phyloP scores from a whole-genome alignment of 2,797 vertebrate species.

The Phyllotis vaccarum region DNA sequence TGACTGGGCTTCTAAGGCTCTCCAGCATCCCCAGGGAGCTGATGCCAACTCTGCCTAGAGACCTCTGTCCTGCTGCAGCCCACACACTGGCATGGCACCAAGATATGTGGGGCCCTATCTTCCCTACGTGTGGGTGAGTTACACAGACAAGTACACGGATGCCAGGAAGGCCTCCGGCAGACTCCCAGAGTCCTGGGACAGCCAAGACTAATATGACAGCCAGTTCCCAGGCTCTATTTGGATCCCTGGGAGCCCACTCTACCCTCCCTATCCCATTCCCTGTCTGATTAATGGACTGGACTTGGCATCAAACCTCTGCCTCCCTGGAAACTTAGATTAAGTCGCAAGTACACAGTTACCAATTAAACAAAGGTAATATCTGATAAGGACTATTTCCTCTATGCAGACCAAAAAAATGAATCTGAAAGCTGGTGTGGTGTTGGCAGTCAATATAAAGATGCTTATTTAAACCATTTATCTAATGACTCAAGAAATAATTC shows the following conservation, averaged over 20 bases:
- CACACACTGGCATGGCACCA: slow-evolving; percentile 69
- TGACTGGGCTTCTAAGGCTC: slow-evolving; percentile 11
- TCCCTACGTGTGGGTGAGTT: slow-evolving; percentile 69
- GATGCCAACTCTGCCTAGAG: slow-evolving; percentile 63
- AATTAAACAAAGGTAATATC: slow-evolving; percentile 69
- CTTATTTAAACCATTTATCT: slow-evolving; percentile 40
- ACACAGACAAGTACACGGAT: slow-evolving; percentile 62
- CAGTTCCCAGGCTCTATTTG: slow-evolving; percentile 72
- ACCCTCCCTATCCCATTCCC: neutral
- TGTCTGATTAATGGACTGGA: slow-evolving; percentile 57
- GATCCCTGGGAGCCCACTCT: slow-evolving; percentile 15
- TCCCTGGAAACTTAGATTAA: slow-evolving; percentile 69
- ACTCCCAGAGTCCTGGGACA: slow-evolving; percentile 66
- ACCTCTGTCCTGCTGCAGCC: slow-evolving; percentile 82
- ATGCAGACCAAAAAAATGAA: slow-evolving; percentile 64
- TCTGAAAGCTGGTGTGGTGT: slow-evolving; percentile 15
- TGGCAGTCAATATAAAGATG: slow-evolving; percentile 54
- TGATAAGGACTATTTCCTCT: slow-evolving; percentile 70
- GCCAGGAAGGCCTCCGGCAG: slow-evolving; percentile 73
- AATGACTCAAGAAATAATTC: slow-evolving; percentile 44
- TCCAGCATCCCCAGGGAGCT: slow-evolving; percentile 39
- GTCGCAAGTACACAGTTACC: slow-evolving; percentile 56
- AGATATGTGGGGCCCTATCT: slow-evolving; percentile 68
- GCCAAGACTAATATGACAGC: slow-evolving; percentile 68
- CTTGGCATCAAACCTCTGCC: slow-evolving; percentile 54